Evolutionary conservation across 2,797 vertebrate species (phyloP), one percentile per base, ranked within the genome.

Genomic region (Lepus townsendii): DNA sequence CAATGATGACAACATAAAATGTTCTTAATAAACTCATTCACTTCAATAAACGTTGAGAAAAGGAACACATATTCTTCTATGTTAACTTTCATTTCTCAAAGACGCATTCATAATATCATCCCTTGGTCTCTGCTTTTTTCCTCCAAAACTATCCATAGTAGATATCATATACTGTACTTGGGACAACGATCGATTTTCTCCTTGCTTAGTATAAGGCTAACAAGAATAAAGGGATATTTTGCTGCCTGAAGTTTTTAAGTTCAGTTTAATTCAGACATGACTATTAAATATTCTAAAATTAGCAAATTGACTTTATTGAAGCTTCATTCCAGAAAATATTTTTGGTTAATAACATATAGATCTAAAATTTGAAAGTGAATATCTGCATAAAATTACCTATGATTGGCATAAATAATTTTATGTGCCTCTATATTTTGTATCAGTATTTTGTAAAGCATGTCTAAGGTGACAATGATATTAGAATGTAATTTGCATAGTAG

Each of bases 211-310:
- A 57, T 2, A n/a, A 84, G 14, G 30, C 71, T 83, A 88, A 83
- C 2, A 91, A 60, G 26, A 77, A n/a, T 60, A 13, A 96, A 52
- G 52, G 47, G 42, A 83, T 7, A 19, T 57, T 91, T 63, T 82
- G 35, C 42, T 63, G 12, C 71, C 95, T 96, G 42, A 57, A 5
- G n/a, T 16, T 97, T 96, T 89, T 71, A 27, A 54, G 30, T 87
- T 88, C 11, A 90, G 20, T n/a, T 52, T 7, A 47, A 82, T 91
- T 95, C 27, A 93, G 32, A 73, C n/a, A 93, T 32, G 3, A 78
- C 19, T 91, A 7, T 27, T 71, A 66, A 35, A 71, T 26, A 68
- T 38, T 82, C 78, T n/a, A 65, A 14, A 20, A 6, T 76, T n/a
- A 85, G 24, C 22, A 83, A 78, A 38, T 2, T 66, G 27, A 73